phyloP scores from a whole-genome alignment of 2,113 vertebrate species.

The Misgurnus anguillicaudatus region DNA sequence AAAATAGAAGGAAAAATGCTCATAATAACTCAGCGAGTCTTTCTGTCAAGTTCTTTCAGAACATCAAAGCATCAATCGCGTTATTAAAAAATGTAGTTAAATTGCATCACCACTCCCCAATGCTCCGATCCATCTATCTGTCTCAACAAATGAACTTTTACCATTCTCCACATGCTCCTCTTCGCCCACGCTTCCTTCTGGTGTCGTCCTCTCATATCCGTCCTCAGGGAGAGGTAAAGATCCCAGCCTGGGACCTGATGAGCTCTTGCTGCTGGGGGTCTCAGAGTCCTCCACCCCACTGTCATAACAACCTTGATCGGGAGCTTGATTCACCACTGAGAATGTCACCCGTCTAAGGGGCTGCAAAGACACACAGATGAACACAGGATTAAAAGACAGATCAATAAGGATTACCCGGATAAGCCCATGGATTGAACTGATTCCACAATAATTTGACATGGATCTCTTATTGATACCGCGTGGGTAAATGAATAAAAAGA shows the following conservation, averaged over 20 bases:
- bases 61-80: no score
- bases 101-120: no score
- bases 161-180: slow-evolving; percentile 96
- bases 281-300: slow-evolving; percentile 95
- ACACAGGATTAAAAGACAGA: slow-evolving; percentile 16
- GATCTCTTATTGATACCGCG: background rate
- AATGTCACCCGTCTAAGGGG: slow-evolving; percentile 96
- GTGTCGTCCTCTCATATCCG: slow-evolving; percentile 93
- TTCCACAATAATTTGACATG: slow-evolving; percentile 3
- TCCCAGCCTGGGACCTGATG: slow-evolving; percentile 89
- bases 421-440: background rate
- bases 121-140: background rate
- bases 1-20: no score
- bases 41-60: no score
- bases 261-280: slow-evolving; percentile 97
- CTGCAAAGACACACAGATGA: slow-evolving; percentile 66
- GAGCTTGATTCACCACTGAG: slow-evolving; percentile 91
- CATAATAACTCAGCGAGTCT: no score
- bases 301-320: slow-evolving; percentile 94
- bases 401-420: slow-evolving; percentile 19
- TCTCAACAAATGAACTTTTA: slow-evolving; percentile 60
- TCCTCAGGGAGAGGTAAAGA: slow-evolving; percentile 91
- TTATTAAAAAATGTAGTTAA: no score
- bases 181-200: slow-evolving; percentile 95
- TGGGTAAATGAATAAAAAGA: no score